Evolutionary conservation across 2,113 vertebrate genomes (phyloP).

Genomic region (Gobio gobio): DNA sequence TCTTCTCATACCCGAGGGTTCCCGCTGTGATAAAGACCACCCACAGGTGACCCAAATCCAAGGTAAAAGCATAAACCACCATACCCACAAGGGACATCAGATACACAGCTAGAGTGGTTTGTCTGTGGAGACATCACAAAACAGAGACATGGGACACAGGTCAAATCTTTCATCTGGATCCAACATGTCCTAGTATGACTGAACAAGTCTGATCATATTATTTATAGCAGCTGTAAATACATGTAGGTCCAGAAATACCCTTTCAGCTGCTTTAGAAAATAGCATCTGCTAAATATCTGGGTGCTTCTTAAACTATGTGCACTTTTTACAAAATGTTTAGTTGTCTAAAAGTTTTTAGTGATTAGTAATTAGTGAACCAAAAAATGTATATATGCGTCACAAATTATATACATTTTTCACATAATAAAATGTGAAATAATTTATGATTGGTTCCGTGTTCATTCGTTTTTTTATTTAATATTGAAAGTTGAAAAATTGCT

Average conservation of each 20-base stretch:
- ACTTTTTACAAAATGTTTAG: background rate
- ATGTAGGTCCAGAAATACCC: background rate
- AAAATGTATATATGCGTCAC: background rate
- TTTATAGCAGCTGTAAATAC: background rate
- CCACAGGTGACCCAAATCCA: slow-evolving; percentile 85
- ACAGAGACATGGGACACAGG: background rate
- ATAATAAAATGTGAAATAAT: background rate
- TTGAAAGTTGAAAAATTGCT: no score
- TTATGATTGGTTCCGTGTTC: background rate
- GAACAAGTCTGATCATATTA: background rate
- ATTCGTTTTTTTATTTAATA: no score
- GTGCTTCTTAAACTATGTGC: background rate
- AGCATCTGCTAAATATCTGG: background rate
- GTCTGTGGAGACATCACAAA: slow-evolving; percentile 69
- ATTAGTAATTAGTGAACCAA: no score
- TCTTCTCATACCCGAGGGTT: slow-evolving; percentile 82
- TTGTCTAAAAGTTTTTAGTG: no score
- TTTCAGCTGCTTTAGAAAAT: background rate
- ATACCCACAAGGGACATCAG: slow-evolving; percentile 86
- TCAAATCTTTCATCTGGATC: background rate
- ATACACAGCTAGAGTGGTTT: slow-evolving; percentile 87
- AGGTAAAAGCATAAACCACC: slow-evolving; percentile 85
- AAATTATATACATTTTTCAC: background rate
- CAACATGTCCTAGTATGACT: background rate
- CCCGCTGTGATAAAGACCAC: slow-evolving; percentile 91